These are phyloP conservation scores for Ctenoplectra terminalis DNA, from an alignment of 1,140 invertebrate genomes.

Conservation along the genomic window DNA sequence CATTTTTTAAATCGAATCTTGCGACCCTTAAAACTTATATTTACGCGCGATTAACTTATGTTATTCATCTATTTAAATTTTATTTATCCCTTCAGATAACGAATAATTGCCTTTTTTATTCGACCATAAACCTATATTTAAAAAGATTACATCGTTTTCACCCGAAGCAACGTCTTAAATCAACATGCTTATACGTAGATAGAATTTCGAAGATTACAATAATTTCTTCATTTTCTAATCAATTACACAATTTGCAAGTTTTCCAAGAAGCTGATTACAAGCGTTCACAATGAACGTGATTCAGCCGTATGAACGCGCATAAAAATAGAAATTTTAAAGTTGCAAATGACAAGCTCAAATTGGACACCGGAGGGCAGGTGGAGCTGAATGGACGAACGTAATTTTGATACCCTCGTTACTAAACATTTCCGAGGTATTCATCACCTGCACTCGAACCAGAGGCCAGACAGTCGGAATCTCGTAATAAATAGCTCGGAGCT, in stretches of 20 bases:
- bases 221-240: constrained; percentile 6
- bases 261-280: neutral
- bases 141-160: neutral
- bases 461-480: constrained; percentile 27
- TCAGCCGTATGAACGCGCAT: neutral
- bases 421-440: constrained; percentile 46
- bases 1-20: too few relatives aligned
- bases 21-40: too few relatives aligned
- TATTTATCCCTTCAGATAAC: too few relatives aligned
- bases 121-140: neutral
- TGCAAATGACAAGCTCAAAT: constrained; percentile 22
- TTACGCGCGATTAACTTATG: too few relatives aligned
- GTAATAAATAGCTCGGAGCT: constrained; percentile 36
- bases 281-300: neutral
- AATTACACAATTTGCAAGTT: neutral
- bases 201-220: neutral
- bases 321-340: constrained; percentile 9
- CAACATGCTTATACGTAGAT: too few relatives aligned
- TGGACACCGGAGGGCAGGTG: constrained; percentile 27
- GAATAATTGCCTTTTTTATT: too few relatives aligned
- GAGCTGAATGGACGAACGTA: constrained; percentile 28
- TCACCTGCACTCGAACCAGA: constrained; percentile 44
- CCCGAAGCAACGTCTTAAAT: neutral
- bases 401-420: constrained; percentile 62
- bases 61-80: too few relatives aligned